These are phyloP conservation scores for Antheraea pernyi DNA, from an alignment of 1,140 invertebrate genomes.

Conservation along the genomic window DNA sequence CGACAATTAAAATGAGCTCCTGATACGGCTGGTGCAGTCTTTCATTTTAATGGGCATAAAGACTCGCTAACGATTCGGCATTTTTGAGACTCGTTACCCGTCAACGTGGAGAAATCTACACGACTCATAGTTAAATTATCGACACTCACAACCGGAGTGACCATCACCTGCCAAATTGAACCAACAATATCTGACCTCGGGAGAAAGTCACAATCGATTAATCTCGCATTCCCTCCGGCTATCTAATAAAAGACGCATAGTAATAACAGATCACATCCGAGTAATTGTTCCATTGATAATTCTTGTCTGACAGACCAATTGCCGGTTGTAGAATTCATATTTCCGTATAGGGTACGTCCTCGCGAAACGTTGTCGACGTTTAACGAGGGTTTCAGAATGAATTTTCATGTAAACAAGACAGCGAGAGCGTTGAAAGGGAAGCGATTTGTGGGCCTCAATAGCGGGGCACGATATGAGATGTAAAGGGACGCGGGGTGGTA, in stretches of 20 bases:
- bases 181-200: slow-evolving; percentile 50
- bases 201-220: slow-evolving; percentile 67
- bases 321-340: slow-evolving; percentile 43
- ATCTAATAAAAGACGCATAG: slow-evolving; percentile 43
- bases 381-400: slow-evolving; percentile 62
- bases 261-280: slow-evolving; percentile 57
- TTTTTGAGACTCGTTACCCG: not conserved
- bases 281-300: slow-evolving; percentile 61
- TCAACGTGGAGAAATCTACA: slow-evolving; percentile 43
- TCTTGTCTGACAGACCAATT: slow-evolving; percentile 41
- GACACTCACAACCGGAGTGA: slow-evolving; percentile 30
- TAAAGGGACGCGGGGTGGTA: slow-evolving; percentile 46
- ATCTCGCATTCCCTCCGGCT: slow-evolving; percentile 43
- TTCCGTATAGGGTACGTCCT: slow-evolving; percentile 24
- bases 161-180: slow-evolving; percentile 23
- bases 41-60: slow-evolving; percentile 3
- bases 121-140: slow-evolving; percentile 50
- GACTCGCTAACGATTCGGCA: slow-evolving; percentile 3
- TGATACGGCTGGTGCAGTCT: not conserved
- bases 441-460: slow-evolving; percentile 62
- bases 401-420: slow-evolving; percentile 62
- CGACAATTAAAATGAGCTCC: not conserved
- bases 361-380: slow-evolving; percentile 37
- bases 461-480: slow-evolving; percentile 45
- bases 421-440: slow-evolving; percentile 66